Evolutionary conservation across 1,140 invertebrate species (phyloP).

Genomic region (Meloidogyne chitwoodi): DNA sequence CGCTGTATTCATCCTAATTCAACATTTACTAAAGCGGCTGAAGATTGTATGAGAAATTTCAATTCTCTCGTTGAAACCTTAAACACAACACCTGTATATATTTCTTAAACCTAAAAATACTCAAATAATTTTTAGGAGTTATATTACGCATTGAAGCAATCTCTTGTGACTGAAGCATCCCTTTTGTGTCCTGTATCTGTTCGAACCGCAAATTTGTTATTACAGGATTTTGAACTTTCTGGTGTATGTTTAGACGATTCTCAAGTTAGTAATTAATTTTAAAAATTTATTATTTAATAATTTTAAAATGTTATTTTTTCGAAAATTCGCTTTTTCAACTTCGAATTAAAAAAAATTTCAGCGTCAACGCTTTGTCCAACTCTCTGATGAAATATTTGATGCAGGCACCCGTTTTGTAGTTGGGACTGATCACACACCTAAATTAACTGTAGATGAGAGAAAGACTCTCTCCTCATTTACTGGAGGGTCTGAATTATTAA

Average conservation of each 20-base stretch:
- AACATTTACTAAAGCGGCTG: conserved; percentile 27
- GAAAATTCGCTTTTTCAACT: conserved; percentile 8
- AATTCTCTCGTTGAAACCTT: conserved; percentile 43
- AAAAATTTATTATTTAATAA: no score
- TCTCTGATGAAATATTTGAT: conserved; percentile 45
- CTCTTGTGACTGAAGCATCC: conserved; percentile 24
- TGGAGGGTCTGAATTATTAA: background rate
- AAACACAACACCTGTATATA: conserved; percentile 37
- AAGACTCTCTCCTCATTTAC: background rate
- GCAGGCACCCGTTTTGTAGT: conserved; percentile 26
- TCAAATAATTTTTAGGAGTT: conserved; percentile 21
- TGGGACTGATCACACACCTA: conserved; percentile 14
- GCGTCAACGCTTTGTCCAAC: conserved; percentile 33
- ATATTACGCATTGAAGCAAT: conserved; percentile 28
- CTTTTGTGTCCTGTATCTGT: conserved; percentile 29
- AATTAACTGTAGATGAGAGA: conserved; percentile 8
- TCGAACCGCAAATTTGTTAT: conserved; percentile 29
- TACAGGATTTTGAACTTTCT: conserved; percentile 47
- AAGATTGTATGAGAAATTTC: conserved; percentile 35
- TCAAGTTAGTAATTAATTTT: no score
- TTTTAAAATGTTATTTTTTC: no score
- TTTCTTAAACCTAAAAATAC: background rate
- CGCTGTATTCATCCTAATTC: conserved; percentile 33
- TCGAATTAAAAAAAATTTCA: conserved; percentile 17
- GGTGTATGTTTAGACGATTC: conserved; percentile 39